Evolutionary conservation across 2,113 vertebrate species (phyloP).

Genomic region (Vicugna pacos): DNA sequence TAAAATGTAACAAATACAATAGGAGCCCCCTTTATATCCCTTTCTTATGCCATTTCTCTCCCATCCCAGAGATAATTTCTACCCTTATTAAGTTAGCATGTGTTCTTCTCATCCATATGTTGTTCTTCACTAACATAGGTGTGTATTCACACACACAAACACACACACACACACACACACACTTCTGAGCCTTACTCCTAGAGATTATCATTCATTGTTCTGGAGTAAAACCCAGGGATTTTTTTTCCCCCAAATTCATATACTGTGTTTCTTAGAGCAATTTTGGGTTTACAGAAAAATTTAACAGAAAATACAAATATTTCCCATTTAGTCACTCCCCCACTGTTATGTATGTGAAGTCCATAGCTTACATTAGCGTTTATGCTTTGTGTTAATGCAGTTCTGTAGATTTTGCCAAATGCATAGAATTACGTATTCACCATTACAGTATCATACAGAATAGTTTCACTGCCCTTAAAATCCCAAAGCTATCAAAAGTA

Average conservation of each 20-base stretch:
- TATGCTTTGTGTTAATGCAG: neutral
- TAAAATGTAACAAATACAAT: neutral
- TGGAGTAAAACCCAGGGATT: neutral
- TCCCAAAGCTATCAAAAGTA: neutral
- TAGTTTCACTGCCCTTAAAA: constrained; percentile 7
- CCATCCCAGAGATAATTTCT: neutral
- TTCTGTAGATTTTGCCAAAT: constrained; percentile 26
- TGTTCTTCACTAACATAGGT: neutral
- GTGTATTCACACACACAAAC: neutral
- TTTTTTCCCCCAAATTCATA: neutral
- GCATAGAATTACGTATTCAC: neutral
- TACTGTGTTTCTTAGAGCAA: constrained; percentile 3
- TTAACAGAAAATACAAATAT: too few relatives aligned
- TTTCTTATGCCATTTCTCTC: neutral
- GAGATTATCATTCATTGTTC: constrained; percentile 2
- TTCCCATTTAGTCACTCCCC: neutral
- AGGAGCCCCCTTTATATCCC: neutral
- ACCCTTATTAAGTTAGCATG: neutral
- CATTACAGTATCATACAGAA: neutral
- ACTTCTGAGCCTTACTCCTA: neutral
- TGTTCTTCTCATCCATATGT: constrained; percentile 30
- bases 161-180: neutral
- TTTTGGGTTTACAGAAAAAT: neutral
- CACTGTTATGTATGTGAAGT: neutral
- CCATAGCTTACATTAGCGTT: neutral